phyloP scores from a whole-genome alignment of 2,888 invertebrate species.

The Megaustenia siamemsis region DNA sequence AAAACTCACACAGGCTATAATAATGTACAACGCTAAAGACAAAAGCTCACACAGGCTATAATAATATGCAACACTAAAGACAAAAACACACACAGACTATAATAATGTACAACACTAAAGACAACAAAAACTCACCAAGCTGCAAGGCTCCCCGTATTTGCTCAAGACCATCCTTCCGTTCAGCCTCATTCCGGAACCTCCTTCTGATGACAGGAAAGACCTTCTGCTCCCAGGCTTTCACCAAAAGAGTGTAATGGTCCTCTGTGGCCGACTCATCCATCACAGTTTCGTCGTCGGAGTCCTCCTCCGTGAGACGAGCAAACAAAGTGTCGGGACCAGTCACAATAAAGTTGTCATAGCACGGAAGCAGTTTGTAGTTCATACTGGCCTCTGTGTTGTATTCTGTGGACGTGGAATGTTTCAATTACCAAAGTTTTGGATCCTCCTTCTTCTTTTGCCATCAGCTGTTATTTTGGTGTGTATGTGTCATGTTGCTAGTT shows the following conservation, averaged over 20 bases:
- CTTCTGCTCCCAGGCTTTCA: slow-evolving; percentile 80
- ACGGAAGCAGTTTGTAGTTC: slow-evolving; percentile 74
- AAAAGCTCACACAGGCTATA: background rate
- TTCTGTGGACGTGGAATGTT: slow-evolving; percentile 62
- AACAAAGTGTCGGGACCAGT: slow-evolving; percentile 74
- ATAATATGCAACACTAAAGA: background rate
- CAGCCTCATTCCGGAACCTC: slow-evolving; percentile 80
- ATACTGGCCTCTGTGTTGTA: slow-evolving; percentile 74
- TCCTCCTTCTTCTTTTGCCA: too few relatives aligned
- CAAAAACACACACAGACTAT: background rate
- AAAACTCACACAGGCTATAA: background rate
- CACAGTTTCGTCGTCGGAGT: slow-evolving; percentile 76
- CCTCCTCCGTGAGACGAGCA: slow-evolving; percentile 63
- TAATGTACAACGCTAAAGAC: background rate
- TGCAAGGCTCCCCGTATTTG: slow-evolving; percentile 80
- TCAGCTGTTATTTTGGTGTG: too few relatives aligned
- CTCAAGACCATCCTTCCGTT: slow-evolving; percentile 80
- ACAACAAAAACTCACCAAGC: slow-evolving; percentile 66
- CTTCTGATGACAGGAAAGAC: slow-evolving; percentile 79
- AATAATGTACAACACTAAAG: too few relatives aligned
- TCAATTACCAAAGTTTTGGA: background rate
- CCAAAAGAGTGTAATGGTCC: slow-evolving; percentile 79
- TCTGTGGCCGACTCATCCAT: slow-evolving; percentile 76
- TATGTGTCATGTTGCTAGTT: too few relatives aligned
- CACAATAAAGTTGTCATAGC: slow-evolving; percentile 75